Conservation (phyloP, 2,113 vertebrate genomes). For the Boleophthalmus pectinirostris region DNA sequence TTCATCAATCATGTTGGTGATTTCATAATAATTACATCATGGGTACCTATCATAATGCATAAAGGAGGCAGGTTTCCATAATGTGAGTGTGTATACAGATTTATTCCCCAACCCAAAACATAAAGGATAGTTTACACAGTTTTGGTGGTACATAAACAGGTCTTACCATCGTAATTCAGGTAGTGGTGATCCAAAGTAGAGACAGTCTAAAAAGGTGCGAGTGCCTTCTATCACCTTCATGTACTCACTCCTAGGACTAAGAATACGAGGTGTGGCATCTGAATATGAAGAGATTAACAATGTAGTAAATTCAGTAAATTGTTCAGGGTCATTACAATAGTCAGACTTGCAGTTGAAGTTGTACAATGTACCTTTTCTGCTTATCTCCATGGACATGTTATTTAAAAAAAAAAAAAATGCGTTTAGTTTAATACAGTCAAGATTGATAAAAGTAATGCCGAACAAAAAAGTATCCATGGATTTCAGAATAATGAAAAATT, state of each 20-base stretch:
- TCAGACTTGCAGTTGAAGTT: neutral
- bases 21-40: too few relatives aligned
- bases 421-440: neutral
- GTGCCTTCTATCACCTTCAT: constrained; percentile 87
- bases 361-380: neutral
- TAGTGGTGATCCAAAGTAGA: constrained; percentile 92
- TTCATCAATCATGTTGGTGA: too few relatives aligned
- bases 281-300: constrained; percentile 1
- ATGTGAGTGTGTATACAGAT: too few relatives aligned
- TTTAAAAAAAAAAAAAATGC: too few relatives aligned
- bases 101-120: neutral
- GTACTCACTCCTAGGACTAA: constrained; percentile 82
- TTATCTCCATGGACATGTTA: neutral
- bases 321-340: neutral
- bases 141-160: neutral
- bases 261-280: constrained; percentile 88
- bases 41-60: too few relatives aligned
- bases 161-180: constrained; percentile 92
- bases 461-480: neutral
- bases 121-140: neutral
- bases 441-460: neutral
- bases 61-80: too few relatives aligned
- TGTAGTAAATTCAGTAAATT: neutral
- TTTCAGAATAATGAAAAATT: too few relatives aligned
- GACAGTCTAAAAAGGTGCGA: constrained; percentile 84